These are phyloP conservation scores for Sebastes schlegelii DNA, from an alignment of 2,113 vertebrate genomes.

Conservation along the genomic window DNA sequence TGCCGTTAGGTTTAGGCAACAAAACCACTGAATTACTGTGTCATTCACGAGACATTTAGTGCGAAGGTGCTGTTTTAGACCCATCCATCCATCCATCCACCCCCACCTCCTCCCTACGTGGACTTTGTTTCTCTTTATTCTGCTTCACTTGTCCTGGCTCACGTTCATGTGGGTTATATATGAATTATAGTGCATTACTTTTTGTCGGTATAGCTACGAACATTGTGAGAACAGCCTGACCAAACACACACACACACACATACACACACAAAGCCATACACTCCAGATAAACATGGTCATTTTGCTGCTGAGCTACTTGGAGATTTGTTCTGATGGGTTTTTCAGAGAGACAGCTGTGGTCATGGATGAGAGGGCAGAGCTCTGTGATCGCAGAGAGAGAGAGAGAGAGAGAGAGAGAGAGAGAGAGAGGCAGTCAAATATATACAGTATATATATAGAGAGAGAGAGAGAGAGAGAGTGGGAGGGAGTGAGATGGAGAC, in stretches of 20 bases:
- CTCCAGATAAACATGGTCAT: conserved; percentile 22
- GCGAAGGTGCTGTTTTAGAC: too few species aligned
- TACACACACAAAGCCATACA: conserved; percentile 20
- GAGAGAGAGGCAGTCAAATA: neutral
- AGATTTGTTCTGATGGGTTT: conserved; percentile 41
- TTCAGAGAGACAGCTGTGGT: conserved; percentile 44
- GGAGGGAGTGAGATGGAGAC: neutral
- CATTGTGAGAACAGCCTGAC: too few species aligned
- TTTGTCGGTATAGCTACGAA: too few species aligned
- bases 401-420: neutral
- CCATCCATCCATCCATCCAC: too few species aligned
- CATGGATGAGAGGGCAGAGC: conserved; percentile 1
- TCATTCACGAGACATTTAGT: too few species aligned
- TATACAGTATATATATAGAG: neutral
- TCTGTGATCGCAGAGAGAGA: conserved; percentile 1
- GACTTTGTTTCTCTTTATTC: too few species aligned
- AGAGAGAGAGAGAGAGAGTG: neutral
- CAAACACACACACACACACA: neutral
- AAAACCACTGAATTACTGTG: too few species aligned
- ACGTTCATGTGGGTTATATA: too few species aligned
- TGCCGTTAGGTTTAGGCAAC: too few species aligned
- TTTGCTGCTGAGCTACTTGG: conserved; percentile 40
- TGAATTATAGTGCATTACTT: too few species aligned
- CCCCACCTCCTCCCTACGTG: too few species aligned
- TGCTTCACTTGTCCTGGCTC: too few species aligned